These are phyloP conservation scores for Oasisia sp. DNA, from an alignment of 2,888 invertebrate species.

Conservation along the genomic window DNA sequence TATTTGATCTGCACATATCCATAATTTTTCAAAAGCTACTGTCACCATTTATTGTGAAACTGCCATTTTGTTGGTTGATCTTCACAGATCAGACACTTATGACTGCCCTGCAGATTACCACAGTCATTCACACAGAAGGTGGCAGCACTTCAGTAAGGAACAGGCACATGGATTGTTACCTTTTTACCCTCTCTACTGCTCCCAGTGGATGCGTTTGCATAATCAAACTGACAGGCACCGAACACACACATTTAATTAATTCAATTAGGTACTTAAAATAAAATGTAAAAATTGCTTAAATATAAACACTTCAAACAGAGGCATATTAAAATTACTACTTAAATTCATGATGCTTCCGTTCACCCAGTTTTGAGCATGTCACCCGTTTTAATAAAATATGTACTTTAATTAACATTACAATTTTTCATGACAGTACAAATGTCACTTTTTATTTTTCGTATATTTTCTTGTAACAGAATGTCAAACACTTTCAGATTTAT, in stretches of 20 bases:
- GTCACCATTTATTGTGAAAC: no score
- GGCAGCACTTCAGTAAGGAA: not conserved
- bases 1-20: no score
- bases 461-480: no score
- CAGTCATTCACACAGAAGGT: not conserved
- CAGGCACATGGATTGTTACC: not conserved
- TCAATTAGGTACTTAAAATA: not conserved
- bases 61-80: not conserved
- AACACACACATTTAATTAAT: not conserved
- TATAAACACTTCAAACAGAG: not conserved
- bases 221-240: not conserved
- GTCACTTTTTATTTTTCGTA: no score
- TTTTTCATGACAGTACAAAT: no score
- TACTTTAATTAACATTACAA: no score
- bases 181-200: conserved; percentile 1
- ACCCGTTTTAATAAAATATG: no score
- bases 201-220: not conserved
- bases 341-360: no score
- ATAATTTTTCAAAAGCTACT: no score
- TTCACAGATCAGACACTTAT: not conserved
- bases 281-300: not conserved
- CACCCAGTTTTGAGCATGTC: no score
- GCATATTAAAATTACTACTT: no score
- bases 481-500: no score
- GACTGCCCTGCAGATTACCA: not conserved